Base-by-base conservation (phyloP, 1,140 invertebrate species). In the Cotesia typhae region DNA sequence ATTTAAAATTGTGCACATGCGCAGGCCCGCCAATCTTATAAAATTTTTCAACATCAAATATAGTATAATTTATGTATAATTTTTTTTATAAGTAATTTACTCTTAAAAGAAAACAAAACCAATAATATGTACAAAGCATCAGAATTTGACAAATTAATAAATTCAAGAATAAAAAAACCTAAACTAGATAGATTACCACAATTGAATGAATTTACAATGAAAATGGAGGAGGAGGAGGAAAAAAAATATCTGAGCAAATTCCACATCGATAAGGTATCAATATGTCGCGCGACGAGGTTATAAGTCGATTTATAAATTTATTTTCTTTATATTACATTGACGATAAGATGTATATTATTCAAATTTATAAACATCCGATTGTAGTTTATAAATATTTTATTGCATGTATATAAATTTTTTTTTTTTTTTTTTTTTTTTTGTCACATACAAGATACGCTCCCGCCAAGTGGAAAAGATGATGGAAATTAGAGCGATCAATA, bases 391-490 rank as follows among this genome's bases (percentile, higher is more conserved):
- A 9, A 71, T n/a, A 66, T 51, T 12, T 28, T 28, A 28, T 28
- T 28, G 28, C 28, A 28, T 28, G 2, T 59, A 14, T 51, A 59
- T 53, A 75, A 12, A 47, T 47, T 47, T 0, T 9, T 65, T n/a
- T n/a, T n/a, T n/a, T n/a, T n/a, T n/a, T n/a, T n/a, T n/a, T n/a
- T n/a, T 2, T 67, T 66, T 67, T 41, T 47, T 59, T 71, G 6
- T 67, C 14, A 59, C 14, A 2, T 70, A 55, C 5, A 51, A 78
- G 77, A 36, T 72, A 17, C 74, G 74, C 12, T 14, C 38, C 10
- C 9, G 35, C n/a, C 67, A 77, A 73, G 61, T 78, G 51, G 20
- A 67, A 10, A 61, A 75, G 60, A 53, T 73, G 60, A 20, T 77
- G 17, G 60, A 75, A 73, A 57, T 71, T 37, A 64, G 38, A 37